Evolutionary conservation across 2,113 vertebrate genomes (phyloP).

Genomic region (Alethe castanea): DNA sequence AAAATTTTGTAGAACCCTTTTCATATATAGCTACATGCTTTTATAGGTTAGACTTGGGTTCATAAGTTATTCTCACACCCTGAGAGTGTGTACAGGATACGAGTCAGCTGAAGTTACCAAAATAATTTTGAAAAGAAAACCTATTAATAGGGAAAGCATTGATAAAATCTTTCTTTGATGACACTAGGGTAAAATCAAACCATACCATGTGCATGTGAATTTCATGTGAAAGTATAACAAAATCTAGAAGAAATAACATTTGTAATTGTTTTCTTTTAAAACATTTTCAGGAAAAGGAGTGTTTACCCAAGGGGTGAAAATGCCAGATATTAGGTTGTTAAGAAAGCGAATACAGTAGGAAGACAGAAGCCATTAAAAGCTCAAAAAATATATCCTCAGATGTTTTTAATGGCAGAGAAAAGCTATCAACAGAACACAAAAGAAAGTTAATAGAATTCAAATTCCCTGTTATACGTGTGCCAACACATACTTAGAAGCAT

Average conservation of each 20-base stretch:
- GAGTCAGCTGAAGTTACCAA: background rate
- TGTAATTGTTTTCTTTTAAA: conserved; percentile 56
- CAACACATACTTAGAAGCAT: conserved; percentile 19
- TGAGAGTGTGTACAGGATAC: background rate
- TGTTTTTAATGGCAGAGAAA: conserved; percentile 55
- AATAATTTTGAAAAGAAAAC: background rate
- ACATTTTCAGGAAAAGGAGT: conserved; percentile 56
- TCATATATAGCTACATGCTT: background rate
- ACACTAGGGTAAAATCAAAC: background rate
- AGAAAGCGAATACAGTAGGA: conserved; percentile 41
- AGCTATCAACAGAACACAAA: background rate
- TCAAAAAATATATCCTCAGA: conserved; percentile 6
- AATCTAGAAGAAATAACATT: conserved; percentile 47
- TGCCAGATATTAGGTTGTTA: conserved; percentile 33
- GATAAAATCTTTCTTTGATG: conserved; percentile 31
- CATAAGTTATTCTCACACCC: background rate
- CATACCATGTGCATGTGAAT: background rate
- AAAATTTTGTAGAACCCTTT: background rate
- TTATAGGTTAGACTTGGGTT: background rate
- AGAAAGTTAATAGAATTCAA: conserved; percentile 33
- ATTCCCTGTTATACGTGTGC: background rate
- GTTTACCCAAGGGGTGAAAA: conserved; percentile 24
- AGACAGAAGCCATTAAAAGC: conserved; percentile 44
- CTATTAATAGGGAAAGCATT: background rate
- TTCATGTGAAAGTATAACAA: conserved; percentile 22